phyloP scores from a whole-genome alignment of 2,113 vertebrate genomes.

The Xenopus laevis region DNA sequence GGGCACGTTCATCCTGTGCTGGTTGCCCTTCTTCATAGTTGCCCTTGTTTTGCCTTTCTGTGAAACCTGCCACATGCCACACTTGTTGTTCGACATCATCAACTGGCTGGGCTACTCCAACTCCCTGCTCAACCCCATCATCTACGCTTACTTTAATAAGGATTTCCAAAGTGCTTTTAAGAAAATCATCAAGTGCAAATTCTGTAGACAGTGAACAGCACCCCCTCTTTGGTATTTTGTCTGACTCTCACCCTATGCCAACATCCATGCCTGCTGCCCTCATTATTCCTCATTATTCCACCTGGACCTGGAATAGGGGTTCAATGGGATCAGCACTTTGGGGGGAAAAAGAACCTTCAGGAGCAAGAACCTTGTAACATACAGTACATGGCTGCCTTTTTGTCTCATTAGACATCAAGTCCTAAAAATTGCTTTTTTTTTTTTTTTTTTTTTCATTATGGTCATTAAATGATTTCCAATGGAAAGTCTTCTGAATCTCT shows the following conservation, averaged over 20 bases:
- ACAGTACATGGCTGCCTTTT: constrained; percentile 15
- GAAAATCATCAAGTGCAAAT: constrained; percentile 95
- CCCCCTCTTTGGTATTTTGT: neutral
- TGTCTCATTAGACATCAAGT: too few species aligned
- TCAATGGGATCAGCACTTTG: neutral
- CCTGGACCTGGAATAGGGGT: neutral
- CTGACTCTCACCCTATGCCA: constrained; percentile 8
- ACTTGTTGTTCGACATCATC: constrained; percentile 81
- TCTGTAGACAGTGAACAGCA: constrained; percentile 71
- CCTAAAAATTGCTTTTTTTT: too few species aligned
- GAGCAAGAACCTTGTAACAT: neutral
- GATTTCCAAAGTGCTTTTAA: constrained; percentile 98
- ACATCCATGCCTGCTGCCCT: constrained; percentile 15
- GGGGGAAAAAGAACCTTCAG: neutral
- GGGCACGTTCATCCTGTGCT: constrained; percentile 97
- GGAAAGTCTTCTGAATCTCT: constrained; percentile 29
- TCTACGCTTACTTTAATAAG: constrained; percentile 98
- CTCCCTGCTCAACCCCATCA: constrained; percentile 94
- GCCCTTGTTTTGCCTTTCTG: constrained; percentile 92
- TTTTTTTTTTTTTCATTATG: too few species aligned
- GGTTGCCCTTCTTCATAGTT: constrained; percentile 96
- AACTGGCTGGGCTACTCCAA: constrained; percentile 98
- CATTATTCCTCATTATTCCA: neutral
- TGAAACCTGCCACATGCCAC: constrained; percentile 85
- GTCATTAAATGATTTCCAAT: too few species aligned